phyloP scores from a whole-genome alignment of 2,797 vertebrate genomes.

The Galaxias olidus region DNA sequence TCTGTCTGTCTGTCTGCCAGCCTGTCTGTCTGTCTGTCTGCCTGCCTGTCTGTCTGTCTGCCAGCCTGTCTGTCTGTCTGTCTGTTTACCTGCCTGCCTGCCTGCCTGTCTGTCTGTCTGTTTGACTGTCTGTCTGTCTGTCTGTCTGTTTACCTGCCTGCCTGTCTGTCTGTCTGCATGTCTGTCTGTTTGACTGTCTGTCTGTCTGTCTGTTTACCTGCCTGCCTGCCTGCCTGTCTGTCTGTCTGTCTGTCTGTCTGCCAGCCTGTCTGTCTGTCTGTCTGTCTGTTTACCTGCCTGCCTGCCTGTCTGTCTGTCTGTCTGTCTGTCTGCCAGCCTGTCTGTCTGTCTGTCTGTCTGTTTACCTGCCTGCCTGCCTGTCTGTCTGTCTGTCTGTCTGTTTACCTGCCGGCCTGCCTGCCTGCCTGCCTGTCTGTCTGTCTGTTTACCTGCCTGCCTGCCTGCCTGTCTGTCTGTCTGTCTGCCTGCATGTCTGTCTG shows the following conservation, averaged over 20 bases:
- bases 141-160: background rate
- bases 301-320: background rate
- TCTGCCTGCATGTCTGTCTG: background rate
- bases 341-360: background rate
- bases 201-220: conserved; percentile 1
- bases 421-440: background rate
- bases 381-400: conserved; percentile 5
- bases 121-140: background rate
- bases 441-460: background rate
- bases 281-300: background rate
- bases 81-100: background rate
- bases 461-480: background rate
- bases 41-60: background rate
- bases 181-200: background rate
- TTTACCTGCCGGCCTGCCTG: background rate
- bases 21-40: background rate
- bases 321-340: background rate
- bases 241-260: background rate
- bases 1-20: background rate
- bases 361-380: background rate
- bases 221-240: background rate
- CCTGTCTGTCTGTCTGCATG: background rate
- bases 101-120: background rate
- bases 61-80: background rate
- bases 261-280: background rate